phyloP scores from a whole-genome alignment of 92 coral and sea anemone species.

The Epizoanthus fatuus region DNA sequence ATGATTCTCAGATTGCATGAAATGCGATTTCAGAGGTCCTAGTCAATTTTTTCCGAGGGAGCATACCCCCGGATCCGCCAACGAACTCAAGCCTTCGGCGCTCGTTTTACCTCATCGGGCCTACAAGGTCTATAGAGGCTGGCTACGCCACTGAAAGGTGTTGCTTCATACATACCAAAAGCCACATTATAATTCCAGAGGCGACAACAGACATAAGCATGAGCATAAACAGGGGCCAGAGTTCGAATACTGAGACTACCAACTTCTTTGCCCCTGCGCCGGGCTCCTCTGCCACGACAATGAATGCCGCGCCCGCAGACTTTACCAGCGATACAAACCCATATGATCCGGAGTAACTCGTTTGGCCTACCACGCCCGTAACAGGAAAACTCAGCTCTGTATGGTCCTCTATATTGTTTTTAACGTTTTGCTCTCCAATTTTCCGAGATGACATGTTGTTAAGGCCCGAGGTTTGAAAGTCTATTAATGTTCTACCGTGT shows the following conservation, averaged over 20 bases:
- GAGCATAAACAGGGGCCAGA: slow-evolving; percentile 85
- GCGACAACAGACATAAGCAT: slow-evolving; percentile 83
- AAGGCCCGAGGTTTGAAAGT: slow-evolving; percentile 53
- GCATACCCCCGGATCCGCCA: too few species aligned
- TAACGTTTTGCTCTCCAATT: slow-evolving; percentile 64
- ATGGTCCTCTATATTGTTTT: slow-evolving; percentile 55
- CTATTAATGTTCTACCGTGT: slow-evolving; percentile 61
- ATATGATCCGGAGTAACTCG: slow-evolving; percentile 68
- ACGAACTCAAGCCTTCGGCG: too few species aligned
- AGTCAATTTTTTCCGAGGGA: too few species aligned
- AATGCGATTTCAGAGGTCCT: too few species aligned
- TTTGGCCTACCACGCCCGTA: slow-evolving; percentile 73
- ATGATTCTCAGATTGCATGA: too few species aligned
- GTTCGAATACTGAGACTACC: slow-evolving; percentile 73
- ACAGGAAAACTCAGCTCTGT: slow-evolving; percentile 88
- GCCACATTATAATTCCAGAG: slow-evolving; percentile 91
- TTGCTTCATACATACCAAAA: slow-evolving; percentile 70
- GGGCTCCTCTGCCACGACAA: slow-evolving; percentile 72
- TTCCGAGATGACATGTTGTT: slow-evolving; percentile 24
- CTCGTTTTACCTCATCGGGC: too few species aligned
- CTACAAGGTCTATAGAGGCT: too few species aligned
- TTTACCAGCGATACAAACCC: slow-evolving; percentile 86
- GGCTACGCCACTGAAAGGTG: too few species aligned
- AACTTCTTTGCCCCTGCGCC: slow-evolving; percentile 77
- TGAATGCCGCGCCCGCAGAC: slow-evolving; percentile 91